Evolutionary conservation across 92 coral and sea anemone species (phyloP).

Genomic region (Paragorgia papillata): DNA sequence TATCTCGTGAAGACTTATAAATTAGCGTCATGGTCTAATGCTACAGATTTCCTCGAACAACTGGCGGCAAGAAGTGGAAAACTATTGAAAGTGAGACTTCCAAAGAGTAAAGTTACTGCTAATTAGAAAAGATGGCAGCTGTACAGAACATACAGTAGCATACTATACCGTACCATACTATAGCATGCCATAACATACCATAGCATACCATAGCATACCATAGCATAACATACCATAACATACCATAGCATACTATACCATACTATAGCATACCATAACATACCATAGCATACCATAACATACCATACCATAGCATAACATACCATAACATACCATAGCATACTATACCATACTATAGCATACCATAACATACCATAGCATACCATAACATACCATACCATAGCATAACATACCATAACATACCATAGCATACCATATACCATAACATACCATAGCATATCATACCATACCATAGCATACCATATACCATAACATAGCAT

Average conservation of each 20-base stretch:
- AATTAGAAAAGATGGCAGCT: too few species aligned
- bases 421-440: not conserved
- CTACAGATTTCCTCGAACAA: slow-evolving; percentile 84
- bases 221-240: not conserved
- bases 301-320: not conserved
- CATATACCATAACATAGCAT: not conserved
- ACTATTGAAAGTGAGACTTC: slow-evolving; percentile 71
- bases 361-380: not conserved
- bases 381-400: too few species aligned
- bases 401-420: not conserved
- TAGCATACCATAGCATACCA: not conserved
- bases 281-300: not conserved
- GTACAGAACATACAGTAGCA: too few species aligned
- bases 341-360: not conserved
- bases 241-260: not conserved
- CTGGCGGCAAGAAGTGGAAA: slow-evolving; percentile 83
- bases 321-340: not conserved
- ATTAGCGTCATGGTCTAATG: slow-evolving; percentile 71
- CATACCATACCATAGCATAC: too few species aligned
- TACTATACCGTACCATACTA: not conserved
- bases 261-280: not conserved
- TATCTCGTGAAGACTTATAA: slow-evolving; percentile 87
- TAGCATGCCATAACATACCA: not conserved
- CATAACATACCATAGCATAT: not conserved
- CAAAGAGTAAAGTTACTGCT: too few species aligned